phyloP scores from a whole-genome alignment of 2,888 invertebrate genomes.

The Helleia helle region DNA sequence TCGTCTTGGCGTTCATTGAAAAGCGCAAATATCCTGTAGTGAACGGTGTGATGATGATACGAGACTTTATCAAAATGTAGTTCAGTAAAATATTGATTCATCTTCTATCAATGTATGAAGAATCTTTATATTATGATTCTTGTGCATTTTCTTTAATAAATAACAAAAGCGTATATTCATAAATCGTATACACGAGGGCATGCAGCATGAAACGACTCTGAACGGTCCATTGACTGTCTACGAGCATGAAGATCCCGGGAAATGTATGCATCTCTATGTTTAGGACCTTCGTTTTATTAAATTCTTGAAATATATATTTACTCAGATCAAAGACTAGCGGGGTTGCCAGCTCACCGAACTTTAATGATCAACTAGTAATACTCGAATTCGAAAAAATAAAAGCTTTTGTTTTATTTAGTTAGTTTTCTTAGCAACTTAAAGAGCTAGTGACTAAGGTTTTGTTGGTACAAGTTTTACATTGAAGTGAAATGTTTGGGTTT shows the following conservation, averaged over 20 bases:
- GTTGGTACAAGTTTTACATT: too few species aligned
- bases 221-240: conserved; percentile 17
- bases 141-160: conserved; percentile 9
- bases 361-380: too few species aligned
- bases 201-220: conserved; percentile 18
- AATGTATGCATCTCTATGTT: conserved; percentile 3
- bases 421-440: too few species aligned
- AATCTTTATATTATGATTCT: neutral
- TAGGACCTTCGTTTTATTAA: conserved; percentile 8
- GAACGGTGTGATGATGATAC: too few species aligned
- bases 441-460: too few species aligned
- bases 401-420: too few species aligned
- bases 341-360: too few species aligned
- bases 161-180: conserved; percentile 13
- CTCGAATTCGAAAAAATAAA: too few species aligned
- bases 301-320: conserved; percentile 6
- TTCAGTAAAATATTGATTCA: neutral
- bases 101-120: neutral
- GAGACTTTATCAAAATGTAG: too few species aligned
- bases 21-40: too few species aligned
- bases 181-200: conserved; percentile 15
- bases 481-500: too few species aligned
- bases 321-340: neutral
- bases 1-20: too few species aligned
- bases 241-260: conserved; percentile 4